Percentiles rank a stretch among this genome's conserved stretches.
These are phyloP conservation scores for Atta colombica DNA, from an alignment of 1,140 invertebrate species.

Conservation along the genomic window DNA sequence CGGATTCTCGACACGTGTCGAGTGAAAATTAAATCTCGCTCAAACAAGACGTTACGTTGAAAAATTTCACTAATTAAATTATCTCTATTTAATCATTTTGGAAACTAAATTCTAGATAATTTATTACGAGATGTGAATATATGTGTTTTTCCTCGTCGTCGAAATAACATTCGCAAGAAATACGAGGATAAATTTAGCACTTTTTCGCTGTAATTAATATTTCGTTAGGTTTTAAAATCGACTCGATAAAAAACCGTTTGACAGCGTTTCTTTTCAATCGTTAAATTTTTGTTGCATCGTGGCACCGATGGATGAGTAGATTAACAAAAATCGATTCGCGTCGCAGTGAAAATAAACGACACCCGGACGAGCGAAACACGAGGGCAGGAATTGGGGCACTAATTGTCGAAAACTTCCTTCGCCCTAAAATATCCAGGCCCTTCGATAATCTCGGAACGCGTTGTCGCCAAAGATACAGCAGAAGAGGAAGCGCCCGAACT, in stretches of 20 bases:
- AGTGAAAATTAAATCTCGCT: background rate
- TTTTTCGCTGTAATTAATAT: background rate
- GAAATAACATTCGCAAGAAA: background rate
- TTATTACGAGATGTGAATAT: no score
- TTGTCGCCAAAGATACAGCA: slow-evolving; percentile 3
- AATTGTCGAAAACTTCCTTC: slow-evolving; percentile 31
- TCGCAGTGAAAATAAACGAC: slow-evolving; percentile 1
- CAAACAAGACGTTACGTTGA: background rate
- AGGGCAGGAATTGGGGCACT: background rate
- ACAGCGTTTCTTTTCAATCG: background rate
- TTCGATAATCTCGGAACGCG: slow-evolving; percentile 45
- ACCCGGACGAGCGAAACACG: background rate
- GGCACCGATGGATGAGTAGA: background rate
- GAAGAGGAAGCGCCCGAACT: background rate
- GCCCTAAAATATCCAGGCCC: background rate
- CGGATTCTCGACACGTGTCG: background rate
- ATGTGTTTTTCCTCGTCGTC: background rate
- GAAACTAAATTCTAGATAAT: background rate
- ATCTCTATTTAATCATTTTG: no score
- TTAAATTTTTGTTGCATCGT: background rate
- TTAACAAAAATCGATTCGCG: background rate
- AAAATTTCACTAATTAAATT: background rate
- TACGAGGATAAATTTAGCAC: background rate
- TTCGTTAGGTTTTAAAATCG: background rate
- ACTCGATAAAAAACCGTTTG: background rate